Percentiles rank a stretch among this genome's conserved stretches.
Evolutionary conservation across 2,113 vertebrate genomes (phyloP).

Genomic region (Gymnogyps californianus): DNA sequence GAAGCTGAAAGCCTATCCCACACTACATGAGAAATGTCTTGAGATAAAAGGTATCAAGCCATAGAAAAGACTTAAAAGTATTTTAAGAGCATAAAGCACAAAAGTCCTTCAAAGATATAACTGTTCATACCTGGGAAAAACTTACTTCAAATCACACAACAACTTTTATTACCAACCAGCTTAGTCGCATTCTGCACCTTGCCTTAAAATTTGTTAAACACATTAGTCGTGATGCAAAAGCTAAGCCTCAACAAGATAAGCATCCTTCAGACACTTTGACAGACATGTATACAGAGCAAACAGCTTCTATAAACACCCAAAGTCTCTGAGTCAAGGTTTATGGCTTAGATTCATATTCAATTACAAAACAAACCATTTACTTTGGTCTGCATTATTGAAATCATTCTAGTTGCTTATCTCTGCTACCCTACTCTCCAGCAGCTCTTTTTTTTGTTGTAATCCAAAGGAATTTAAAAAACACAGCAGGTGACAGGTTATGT

Average conservation of each 20-base stretch:
- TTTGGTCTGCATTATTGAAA: neutral
- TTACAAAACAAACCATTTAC: neutral
- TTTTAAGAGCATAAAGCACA: neutral
- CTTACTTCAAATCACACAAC: neutral
- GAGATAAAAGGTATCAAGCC: neutral
- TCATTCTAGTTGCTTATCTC: neutral
- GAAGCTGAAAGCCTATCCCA: neutral
- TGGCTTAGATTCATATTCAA: neutral
- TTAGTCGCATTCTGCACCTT: neutral
- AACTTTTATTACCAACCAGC: neutral
- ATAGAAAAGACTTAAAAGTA: neutral
- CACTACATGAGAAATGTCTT: accelerated
- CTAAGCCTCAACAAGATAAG: neutral
- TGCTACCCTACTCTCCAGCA: neutral
- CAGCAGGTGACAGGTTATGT: neutral
- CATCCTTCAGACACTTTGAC: neutral
- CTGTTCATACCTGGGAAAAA: neutral
- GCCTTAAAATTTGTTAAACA: neutral
- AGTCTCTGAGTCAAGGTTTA: neutral
- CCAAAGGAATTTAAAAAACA: neutral
- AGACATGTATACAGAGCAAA: neutral
- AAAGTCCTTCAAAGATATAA: neutral
- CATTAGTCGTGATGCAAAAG: neutral
- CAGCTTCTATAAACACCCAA: neutral
- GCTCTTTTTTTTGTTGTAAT: neutral